Evolutionary conservation across 64 coral and sea anemone species (phyloP).

Genomic region (Montipora efflorescens): DNA sequence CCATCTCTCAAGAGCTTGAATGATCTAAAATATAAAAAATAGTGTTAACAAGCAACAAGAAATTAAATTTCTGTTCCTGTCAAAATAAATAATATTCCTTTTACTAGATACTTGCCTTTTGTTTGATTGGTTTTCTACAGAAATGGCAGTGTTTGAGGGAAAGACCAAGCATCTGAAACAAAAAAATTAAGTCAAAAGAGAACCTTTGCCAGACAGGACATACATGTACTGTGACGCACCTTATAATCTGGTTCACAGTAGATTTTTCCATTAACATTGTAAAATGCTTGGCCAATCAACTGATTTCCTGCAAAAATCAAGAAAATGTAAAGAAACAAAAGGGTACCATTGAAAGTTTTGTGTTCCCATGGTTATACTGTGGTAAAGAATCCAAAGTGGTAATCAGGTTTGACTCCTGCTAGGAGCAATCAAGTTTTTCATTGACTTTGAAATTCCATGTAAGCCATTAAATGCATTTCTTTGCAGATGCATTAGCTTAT

Average conservation of each 20-base stretch:
- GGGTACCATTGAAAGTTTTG: not conserved
- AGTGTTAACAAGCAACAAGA: not conserved
- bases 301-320: conserved; percentile 45
- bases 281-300: conserved; percentile 70
- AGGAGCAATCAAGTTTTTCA: too few species aligned
- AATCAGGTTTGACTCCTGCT: too few species aligned
- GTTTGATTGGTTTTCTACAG: conserved; percentile 32
- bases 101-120: not conserved
- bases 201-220: not conserved
- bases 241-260: conserved; percentile 80
- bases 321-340: not conserved
- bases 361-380: too few species aligned
- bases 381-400: too few species aligned
- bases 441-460: not conserved
- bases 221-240: conserved; percentile 18
- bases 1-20: conserved; percentile 66
- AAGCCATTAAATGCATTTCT: not conserved
- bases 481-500: too few species aligned
- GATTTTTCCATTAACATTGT: conserved; percentile 75
- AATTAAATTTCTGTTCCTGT: not conserved
- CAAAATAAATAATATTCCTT: too few species aligned
- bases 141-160: conserved; percentile 25
- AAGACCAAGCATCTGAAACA: conserved; percentile 29
- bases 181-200: not conserved
- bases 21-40: conserved; percentile 43